Percentiles rank a stretch among this genome's conserved stretches.
These are phyloP conservation scores for Brachionus rubens DNA, from an alignment of 1,140 invertebrate species.

Conservation along the genomic window DNA sequence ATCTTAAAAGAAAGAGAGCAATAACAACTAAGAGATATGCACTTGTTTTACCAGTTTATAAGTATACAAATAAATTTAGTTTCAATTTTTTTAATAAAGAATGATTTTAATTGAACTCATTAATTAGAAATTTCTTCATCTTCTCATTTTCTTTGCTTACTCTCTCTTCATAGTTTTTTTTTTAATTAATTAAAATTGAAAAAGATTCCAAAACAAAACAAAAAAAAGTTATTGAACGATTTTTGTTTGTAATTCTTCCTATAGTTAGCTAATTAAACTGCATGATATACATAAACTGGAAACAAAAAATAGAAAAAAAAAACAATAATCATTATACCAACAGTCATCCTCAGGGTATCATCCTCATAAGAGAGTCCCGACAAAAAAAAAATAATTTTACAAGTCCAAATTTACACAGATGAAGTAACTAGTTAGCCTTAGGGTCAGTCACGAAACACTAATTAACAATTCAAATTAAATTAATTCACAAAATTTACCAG, in stretches of 20 bases:
- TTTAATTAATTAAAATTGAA: constrained; percentile 14
- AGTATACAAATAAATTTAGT: constrained; percentile 9
- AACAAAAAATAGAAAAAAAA: no score
- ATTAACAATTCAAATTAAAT: no score
- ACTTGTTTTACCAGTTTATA: constrained; percentile 1
- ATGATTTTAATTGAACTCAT: constrained; percentile 20
- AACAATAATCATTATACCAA: no score
- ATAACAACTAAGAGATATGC: not conserved
- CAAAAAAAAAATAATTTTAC: no score
- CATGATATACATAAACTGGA: no score
- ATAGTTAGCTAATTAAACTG: not conserved
- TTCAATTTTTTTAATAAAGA: not conserved
- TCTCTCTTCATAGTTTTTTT: not conserved
- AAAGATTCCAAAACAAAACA: not conserved
- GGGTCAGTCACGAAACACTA: no score
- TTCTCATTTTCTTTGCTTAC: not conserved
- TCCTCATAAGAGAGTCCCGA: no score
- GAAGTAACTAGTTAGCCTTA: no score
- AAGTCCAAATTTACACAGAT: no score
- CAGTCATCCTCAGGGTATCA: no score
- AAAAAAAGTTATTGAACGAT: not conserved
- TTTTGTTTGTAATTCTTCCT: no score
- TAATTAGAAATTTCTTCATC: constrained; percentile 7
- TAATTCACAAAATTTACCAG: no score
- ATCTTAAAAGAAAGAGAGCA: not conserved